Conservation (phyloP, 2,113 vertebrate species). For the Scomber scombrus region DNA sequence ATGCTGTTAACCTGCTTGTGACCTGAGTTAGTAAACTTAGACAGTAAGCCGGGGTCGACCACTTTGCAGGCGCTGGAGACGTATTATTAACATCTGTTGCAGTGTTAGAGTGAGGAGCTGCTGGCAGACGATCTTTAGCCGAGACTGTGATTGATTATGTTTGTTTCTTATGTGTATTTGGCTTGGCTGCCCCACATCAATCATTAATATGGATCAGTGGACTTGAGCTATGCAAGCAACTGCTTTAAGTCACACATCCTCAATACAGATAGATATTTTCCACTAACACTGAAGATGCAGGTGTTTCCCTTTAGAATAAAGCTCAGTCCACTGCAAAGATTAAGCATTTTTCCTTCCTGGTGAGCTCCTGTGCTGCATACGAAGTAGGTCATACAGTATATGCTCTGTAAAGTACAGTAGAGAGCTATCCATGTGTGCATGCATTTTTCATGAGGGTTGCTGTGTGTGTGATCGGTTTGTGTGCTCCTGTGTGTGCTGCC, state of each 20-base stretch:
- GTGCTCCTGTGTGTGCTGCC: constrained; percentile 2
- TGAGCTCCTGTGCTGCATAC: constrained; percentile 41
- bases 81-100: background rate
- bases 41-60: background rate
- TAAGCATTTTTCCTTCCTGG: background rate
- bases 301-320: constrained; percentile 22
- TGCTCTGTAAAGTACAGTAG: constrained; percentile 54
- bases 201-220: constrained; percentile 41
- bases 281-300: background rate
- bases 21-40: background rate
- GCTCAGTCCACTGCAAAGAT: background rate
- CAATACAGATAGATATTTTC: background rate
- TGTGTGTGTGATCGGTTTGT: constrained; percentile 26
- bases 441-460: constrained; percentile 67
- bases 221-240: background rate
- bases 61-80: constrained; percentile 21
- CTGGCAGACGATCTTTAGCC: constrained; percentile 5
- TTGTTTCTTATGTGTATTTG: constrained; percentile 41
- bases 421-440: constrained; percentile 44
- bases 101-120: constrained; percentile 1
- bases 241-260: background rate
- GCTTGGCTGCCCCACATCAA: constrained; percentile 22
- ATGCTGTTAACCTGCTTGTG: constrained; percentile 22
- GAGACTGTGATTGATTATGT: constrained; percentile 47
- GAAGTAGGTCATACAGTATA: constrained; percentile 65